Percentiles rank a stretch among this genome's conserved stretches.
These are phyloP conservation scores for Lepus timidus DNA, from an alignment of 2,113 vertebrate genomes.

Conservation along the genomic window DNA sequence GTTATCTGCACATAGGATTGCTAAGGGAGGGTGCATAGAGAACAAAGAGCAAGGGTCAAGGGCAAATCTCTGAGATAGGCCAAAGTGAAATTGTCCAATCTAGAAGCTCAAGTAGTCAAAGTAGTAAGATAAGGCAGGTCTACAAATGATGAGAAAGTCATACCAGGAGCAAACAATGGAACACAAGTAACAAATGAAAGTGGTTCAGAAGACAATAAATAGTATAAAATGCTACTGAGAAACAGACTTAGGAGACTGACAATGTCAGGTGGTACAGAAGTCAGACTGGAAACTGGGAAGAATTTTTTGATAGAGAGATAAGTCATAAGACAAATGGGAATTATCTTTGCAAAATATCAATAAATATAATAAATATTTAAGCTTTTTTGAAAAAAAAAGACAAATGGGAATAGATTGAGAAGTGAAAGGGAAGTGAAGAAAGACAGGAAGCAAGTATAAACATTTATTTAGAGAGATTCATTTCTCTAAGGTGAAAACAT, in stretches of 20 bases:
- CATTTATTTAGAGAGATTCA: background rate
- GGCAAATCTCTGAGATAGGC: background rate
- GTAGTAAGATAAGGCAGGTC: background rate
- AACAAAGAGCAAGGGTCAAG: background rate
- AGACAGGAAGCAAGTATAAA: background rate
- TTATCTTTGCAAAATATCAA: no score
- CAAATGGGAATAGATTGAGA: background rate
- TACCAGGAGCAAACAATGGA: rapidly evolving
- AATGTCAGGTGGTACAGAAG: background rate
- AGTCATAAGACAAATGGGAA: background rate
- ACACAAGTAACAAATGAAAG: background rate
- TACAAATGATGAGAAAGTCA: background rate
- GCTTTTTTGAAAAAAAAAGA: background rate
- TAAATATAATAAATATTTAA: no score
- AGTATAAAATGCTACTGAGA: background rate
- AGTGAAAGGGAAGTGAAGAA: background rate
- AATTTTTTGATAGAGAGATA: background rate
- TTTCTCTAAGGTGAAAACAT: background rate
- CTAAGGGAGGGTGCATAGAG: background rate
- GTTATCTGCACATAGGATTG: background rate
- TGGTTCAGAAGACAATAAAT: background rate
- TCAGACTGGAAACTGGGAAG: no score
- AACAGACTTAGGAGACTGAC: background rate
- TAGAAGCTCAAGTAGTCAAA: background rate
- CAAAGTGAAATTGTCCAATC: background rate